Base-by-base conservation (phyloP, 2,888 invertebrate genomes). In the Bellardia bayeri region DNA sequence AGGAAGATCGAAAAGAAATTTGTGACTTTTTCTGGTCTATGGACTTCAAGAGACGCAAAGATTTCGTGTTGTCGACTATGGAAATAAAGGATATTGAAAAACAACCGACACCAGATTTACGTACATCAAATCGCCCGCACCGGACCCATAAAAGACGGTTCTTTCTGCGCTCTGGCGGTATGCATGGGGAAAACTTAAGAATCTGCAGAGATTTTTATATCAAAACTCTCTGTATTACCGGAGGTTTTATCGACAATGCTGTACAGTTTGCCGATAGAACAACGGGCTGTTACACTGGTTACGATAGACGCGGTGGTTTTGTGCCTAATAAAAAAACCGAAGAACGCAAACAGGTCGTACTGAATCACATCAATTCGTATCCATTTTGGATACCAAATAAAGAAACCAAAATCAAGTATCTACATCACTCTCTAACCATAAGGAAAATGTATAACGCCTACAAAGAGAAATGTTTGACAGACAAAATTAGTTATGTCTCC, bases 341-440 rank as follows among this genome's bases (percentile, higher is more conserved):
- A 9, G 88, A 82, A 72, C 64, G 85, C 58, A 42, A 82, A 6
- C 42, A 72, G 16, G 79, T 82, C 13, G 72, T 89, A n/a, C 75
- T 83, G 42, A 82, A 81, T 14, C 85, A 87, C 64, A 89, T 89
- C 14, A 80, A 80, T 14, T 87, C 88, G 54, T 88, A 89, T 71
- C 89, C 89, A n/a, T 84, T 85, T 13, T 89, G 89, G 89, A 84
- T 89, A 64, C 89, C 89, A 14, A 81, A 86, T 58, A 89, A 89
- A 58, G 83, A 64, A 40, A 82, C 74, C n/a, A 89, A 89, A 63
- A 89, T 87, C 11, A 83, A 88, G 7, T 89, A 74, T 37, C 49
- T 89, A 11, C 88, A 89, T 61, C 84, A 88, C 51, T 85, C 88
- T 13, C 49, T 89, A 42, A 85, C 72, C 63, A 89, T 89, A 54